phyloP scores from a whole-genome alignment of 2,888 invertebrate genomes.

The Colletes collaris region DNA sequence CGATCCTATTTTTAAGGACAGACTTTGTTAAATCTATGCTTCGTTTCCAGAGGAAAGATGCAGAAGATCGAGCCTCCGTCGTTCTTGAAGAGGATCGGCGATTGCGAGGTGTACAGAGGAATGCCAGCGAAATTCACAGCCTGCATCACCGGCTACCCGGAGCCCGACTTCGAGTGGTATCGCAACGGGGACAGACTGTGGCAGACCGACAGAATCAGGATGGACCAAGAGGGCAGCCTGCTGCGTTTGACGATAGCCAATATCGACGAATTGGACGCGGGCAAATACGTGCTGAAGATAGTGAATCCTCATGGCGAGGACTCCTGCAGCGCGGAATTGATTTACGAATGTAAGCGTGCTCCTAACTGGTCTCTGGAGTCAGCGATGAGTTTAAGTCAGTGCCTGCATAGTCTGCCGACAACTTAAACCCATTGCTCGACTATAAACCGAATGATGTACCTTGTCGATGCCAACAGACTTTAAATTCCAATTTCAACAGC shows the following conservation, averaged over 20 bases:
- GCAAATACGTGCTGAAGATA: conserved; percentile 92
- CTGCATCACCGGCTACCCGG: conserved; percentile 93
- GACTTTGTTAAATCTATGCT: neutral
- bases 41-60: conserved; percentile 86
- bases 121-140: conserved; percentile 97
- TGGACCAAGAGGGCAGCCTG: conserved; percentile 92
- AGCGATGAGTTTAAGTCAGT: too few species aligned
- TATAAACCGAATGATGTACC: too few species aligned
- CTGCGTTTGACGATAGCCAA: conserved; percentile 92
- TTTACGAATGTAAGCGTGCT: conserved; percentile 89
- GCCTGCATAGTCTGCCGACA: too few species aligned
- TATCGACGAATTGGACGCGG: conserved; percentile 92
- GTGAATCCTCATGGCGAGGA: conserved; percentile 94
- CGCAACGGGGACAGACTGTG: conserved; percentile 91
- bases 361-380: too few species aligned
- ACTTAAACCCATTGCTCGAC: too few species aligned
- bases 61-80: conserved; percentile 92
- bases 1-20: neutral
- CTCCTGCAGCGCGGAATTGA: conserved; percentile 90
- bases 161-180: conserved; percentile 95
- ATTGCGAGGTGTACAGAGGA: conserved; percentile 93
- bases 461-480: too few species aligned
- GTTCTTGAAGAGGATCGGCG: conserved; percentile 95
- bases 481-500: conserved; percentile 82
- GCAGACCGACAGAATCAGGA: conserved; percentile 91